phyloP scores from a whole-genome alignment of 2,888 invertebrate species.

The Eristalis tenax region DNA sequence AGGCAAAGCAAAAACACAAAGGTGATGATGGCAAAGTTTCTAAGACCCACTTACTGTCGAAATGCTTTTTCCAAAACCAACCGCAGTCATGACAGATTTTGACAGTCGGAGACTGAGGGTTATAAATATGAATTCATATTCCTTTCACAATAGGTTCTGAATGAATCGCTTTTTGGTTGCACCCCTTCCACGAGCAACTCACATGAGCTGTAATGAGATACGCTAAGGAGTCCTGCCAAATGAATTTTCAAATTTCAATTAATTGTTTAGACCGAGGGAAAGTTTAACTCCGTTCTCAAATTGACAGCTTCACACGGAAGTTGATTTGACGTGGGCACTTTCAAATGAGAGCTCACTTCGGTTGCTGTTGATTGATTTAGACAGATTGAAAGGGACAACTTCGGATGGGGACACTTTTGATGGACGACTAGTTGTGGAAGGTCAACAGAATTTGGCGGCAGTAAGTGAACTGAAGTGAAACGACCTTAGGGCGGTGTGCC shows the following conservation, averaged over 20 bases:
- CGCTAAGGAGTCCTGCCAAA: neutral
- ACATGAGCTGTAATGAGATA: neutral
- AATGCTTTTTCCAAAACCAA: neutral
- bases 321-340: neutral
- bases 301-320: neutral
- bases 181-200: neutral
- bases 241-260: neutral
- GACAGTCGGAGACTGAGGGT: neutral
- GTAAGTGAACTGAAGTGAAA: neutral
- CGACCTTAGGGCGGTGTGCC: constrained; percentile 19
- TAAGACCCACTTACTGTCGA: neutral
- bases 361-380: neutral
- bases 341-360: neutral
- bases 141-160: neutral
- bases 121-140: neutral
- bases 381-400: neutral
- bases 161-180: neutral
- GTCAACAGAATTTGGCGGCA: neutral
- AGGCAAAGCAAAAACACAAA: neutral
- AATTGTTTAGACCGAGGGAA: neutral
- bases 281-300: neutral
- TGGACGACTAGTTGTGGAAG: neutral
- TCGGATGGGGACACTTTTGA: neutral
- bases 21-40: neutral
- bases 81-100: neutral